phyloP scores from a whole-genome alignment of 2,888 invertebrate species.

The Epirrita christyi region DNA sequence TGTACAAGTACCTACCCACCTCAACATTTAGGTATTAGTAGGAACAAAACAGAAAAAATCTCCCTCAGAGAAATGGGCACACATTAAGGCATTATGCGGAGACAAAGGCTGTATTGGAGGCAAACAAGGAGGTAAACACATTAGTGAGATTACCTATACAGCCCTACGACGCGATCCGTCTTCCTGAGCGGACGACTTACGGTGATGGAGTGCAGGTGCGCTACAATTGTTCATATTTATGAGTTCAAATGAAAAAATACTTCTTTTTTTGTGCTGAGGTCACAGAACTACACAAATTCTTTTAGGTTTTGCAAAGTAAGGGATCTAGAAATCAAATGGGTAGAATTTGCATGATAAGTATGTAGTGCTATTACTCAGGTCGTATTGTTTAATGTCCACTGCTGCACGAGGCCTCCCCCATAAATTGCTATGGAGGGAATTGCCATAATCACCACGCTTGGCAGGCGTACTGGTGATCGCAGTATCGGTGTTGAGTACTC shows the following conservation, averaged over 20 bases:
- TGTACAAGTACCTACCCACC: neutral
- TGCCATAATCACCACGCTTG: too few species aligned
- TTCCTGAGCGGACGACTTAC: conserved; percentile 36
- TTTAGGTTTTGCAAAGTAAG: neutral
- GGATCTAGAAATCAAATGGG: neutral
- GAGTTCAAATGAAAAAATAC: conserved; percentile 11
- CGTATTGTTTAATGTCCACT: too few species aligned
- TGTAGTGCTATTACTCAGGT: too few species aligned
- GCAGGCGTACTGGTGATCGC: too few species aligned
- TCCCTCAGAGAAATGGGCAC: conserved; percentile 55
- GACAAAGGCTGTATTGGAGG: conserved; percentile 61
- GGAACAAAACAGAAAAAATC: conserved; percentile 43
- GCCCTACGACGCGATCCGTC: conserved; percentile 56
- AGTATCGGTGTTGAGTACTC: too few species aligned
- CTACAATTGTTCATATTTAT: conserved; percentile 8
- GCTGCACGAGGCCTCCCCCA: too few species aligned
- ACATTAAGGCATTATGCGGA: conserved; percentile 61
- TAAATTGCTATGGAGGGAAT: too few species aligned
- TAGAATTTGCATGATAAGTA: too few species aligned
- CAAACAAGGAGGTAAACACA: conserved; percentile 74
- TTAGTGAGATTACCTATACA: conserved; percentile 64
- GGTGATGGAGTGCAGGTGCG: conserved; percentile 17
- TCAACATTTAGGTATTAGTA: conserved; percentile 49
- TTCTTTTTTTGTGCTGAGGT: neutral
- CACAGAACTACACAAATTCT: neutral